Evolutionary conservation across 2,113 vertebrate species (phyloP).

Genomic region (Epinephelus lanceolatus): DNA sequence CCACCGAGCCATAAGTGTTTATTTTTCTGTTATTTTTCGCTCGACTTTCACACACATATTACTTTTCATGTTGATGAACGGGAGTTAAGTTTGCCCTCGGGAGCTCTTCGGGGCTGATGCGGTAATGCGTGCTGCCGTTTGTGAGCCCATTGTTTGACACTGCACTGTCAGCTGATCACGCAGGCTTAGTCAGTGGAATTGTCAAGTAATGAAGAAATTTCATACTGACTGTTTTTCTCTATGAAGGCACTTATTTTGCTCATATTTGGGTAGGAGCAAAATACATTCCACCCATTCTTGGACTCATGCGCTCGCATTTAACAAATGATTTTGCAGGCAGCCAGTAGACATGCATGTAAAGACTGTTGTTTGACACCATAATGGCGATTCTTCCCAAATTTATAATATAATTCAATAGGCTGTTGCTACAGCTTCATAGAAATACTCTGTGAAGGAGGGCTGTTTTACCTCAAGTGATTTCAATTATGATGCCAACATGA

Average conservation of each 20-base stretch:
- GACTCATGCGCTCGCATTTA: constrained; percentile 78
- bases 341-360: constrained; percentile 74
- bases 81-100: constrained; percentile 44
- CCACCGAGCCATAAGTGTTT: constrained; percentile 55
- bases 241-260: constrained; percentile 63
- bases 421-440: constrained; percentile 56
- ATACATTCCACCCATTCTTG: constrained; percentile 78
- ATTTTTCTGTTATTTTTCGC: constrained; percentile 65
- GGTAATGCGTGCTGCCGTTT: constrained; percentile 49
- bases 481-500: constrained; percentile 61
- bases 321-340: constrained; percentile 71
- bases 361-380: constrained; percentile 75
- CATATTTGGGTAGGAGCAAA: constrained; percentile 69
- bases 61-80: constrained; percentile 58
- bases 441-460: constrained; percentile 51
- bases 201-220: constrained; percentile 76
- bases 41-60: constrained; percentile 47
- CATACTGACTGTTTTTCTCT: constrained; percentile 70
- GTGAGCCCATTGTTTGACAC: constrained; percentile 73
- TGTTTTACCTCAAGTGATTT: constrained; percentile 78
- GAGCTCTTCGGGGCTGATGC: constrained; percentile 50
- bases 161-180: constrained; percentile 73
- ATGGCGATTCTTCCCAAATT: constrained; percentile 72
- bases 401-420: constrained; percentile 79
- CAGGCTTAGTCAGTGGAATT: constrained; percentile 75